A percentile compares a stretch with the other conserved stretches of the same genome.
Evolutionary conservation across 2,797 vertebrate species (phyloP).

Genomic region (Sitta carolinensis): DNA sequence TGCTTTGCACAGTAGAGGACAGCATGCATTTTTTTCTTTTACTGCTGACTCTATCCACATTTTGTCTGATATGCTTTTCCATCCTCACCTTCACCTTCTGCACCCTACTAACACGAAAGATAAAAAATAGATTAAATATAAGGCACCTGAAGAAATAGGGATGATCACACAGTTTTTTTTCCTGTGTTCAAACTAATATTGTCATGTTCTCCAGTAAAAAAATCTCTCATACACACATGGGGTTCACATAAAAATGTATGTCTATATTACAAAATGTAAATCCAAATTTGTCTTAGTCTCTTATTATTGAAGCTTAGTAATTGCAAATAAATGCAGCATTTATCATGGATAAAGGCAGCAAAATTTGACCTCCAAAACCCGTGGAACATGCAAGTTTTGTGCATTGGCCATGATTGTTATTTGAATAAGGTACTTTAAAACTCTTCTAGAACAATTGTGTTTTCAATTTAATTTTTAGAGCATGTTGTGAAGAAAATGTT

Average conservation of each 20-base stretch:
- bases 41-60: constrained; percentile 54
- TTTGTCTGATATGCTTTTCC: constrained; percentile 45
- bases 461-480: background rate
- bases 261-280: background rate
- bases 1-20: constrained; percentile 42
- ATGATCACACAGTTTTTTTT: background rate
- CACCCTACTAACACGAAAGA: background rate
- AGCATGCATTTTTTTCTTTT: constrained; percentile 32
- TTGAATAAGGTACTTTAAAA: background rate
- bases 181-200: background rate
- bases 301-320: background rate
- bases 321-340: background rate
- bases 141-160: background rate
- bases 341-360: background rate
- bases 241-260: background rate
- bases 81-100: constrained; percentile 38
- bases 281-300: background rate
- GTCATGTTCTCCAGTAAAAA: background rate
- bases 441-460: background rate
- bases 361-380: background rate
- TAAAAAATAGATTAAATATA: constrained; percentile 43
- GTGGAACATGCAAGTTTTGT: background rate
- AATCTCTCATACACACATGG: background rate
- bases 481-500: background rate
- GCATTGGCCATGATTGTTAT: background rate